phyloP scores from a whole-genome alignment of 2,888 invertebrate genomes.

The Hydrotaea cyrtoneurina region DNA sequence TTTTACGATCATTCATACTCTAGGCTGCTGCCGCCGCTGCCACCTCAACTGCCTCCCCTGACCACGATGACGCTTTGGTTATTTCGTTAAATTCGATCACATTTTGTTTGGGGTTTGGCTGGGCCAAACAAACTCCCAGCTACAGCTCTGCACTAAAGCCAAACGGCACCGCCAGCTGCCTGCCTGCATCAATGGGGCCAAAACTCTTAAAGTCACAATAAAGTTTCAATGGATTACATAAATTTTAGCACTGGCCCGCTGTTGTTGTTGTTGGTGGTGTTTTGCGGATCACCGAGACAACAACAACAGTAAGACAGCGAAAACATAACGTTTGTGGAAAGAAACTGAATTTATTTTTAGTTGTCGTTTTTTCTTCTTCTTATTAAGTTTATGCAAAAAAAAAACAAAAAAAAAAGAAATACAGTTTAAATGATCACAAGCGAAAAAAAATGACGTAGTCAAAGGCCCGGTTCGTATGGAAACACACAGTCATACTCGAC shows the following conservation, averaged over 20 bases:
- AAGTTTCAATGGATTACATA: constrained; percentile 34
- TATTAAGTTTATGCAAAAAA: constrained; percentile 52
- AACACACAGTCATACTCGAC: background rate
- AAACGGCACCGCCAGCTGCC: background rate
- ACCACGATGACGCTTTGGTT: background rate
- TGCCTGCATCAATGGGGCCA: constrained; percentile 46
- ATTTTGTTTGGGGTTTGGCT: background rate
- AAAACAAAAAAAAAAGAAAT: background rate
- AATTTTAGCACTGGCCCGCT: constrained; percentile 19
- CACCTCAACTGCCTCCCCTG: background rate
- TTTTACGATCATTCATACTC: constrained; percentile 21
- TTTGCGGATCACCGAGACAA: background rate
- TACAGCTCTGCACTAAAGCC: background rate
- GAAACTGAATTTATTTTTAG: constrained; percentile 60
- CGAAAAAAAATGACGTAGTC: constrained; percentile 15
- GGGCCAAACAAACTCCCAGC: constrained; percentile 18
- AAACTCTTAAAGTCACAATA: constrained; percentile 35
- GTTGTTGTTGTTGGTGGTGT: background rate
- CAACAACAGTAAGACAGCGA: background rate
- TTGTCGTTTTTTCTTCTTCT: background rate
- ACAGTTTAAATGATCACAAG: constrained; percentile 38
- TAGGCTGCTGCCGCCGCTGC: background rate
- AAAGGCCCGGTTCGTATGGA: background rate
- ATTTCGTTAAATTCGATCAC: constrained; percentile 13
- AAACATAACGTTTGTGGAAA: constrained; percentile 28